Evolutionary conservation across 2,888 invertebrate genomes (phyloP).

Genomic region (Anagyrus pseudococci): DNA sequence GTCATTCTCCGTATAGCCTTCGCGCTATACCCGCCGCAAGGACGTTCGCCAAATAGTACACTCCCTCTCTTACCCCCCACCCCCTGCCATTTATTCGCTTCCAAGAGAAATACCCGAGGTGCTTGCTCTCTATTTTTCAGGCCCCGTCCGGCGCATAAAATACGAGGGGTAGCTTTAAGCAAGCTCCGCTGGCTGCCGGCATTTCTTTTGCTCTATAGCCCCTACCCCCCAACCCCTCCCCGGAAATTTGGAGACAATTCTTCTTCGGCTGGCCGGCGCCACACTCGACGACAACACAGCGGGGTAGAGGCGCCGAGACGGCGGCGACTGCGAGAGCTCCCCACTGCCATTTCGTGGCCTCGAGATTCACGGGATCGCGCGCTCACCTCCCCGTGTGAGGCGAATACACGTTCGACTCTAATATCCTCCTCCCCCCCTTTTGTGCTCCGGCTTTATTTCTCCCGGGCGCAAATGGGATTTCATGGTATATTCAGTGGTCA

Average conservation of each 20-base stretch:
- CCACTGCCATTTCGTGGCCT: too few relatives aligned
- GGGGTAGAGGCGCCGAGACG: conserved; percentile 13
- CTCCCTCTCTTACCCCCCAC: neutral
- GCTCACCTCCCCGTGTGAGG: too few relatives aligned
- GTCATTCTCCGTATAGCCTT: too few relatives aligned
- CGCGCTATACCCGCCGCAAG: too few relatives aligned
- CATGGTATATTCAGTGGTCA: too few relatives aligned
- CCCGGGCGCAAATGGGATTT: too few relatives aligned
- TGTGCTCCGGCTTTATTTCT: too few relatives aligned
- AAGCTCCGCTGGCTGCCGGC: neutral
- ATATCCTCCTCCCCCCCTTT: too few relatives aligned
- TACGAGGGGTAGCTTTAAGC: neutral
- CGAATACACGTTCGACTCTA: too few relatives aligned
- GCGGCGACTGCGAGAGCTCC: neutral
- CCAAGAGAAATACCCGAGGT: conserved; percentile 15
- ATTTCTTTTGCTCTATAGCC: too few relatives aligned
- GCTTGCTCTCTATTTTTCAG: conserved; percentile 22
- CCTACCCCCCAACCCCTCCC: neutral
- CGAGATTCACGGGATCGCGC: too few relatives aligned
- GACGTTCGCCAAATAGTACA: neutral
- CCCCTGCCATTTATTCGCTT: conserved; percentile 20
- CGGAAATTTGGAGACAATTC: conserved; percentile 31
- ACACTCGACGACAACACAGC: conserved; percentile 8
- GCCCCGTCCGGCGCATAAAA: conserved; percentile 3
- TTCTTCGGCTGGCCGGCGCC: conserved; percentile 21